phyloP scores from a whole-genome alignment of 2,113 vertebrate species.

The Centrocercus urophasianus region DNA sequence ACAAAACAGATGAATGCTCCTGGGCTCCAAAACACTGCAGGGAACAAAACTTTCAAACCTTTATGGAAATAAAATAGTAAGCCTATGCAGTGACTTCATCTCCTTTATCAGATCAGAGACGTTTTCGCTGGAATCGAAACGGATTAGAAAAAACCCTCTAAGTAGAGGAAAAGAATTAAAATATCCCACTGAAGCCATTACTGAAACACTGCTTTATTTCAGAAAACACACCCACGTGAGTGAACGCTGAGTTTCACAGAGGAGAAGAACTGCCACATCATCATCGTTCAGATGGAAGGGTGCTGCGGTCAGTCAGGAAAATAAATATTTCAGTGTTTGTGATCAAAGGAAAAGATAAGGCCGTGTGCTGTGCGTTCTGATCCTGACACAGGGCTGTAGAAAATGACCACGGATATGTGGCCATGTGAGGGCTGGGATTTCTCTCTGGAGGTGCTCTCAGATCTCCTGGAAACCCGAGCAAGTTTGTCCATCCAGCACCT shows the following conservation, averaged over 20 bases:
- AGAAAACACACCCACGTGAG: neutral
- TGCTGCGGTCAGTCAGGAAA: neutral
- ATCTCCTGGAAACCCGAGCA: neutral
- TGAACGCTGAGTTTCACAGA: constrained; percentile 3
- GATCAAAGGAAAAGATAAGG: neutral
- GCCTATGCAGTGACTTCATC: constrained; percentile 71
- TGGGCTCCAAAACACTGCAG: constrained; percentile 56
- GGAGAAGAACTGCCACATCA: neutral
- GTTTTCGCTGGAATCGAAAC: constrained; percentile 56
- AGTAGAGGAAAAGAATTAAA: constrained; percentile 36
- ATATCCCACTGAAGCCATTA: constrained; percentile 25
- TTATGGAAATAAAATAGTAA: constrained; percentile 48
- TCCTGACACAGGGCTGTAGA: neutral
- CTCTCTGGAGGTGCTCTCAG: constrained; percentile 14
- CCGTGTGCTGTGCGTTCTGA: neutral
- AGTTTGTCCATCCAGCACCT: neutral
- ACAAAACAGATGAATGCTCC: constrained; percentile 45
- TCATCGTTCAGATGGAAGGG: neutral
- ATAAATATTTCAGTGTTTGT: neutral
- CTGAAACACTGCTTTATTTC: neutral
- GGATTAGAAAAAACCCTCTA: neutral
- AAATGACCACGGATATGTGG: neutral
- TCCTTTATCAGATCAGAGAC: constrained; percentile 74
- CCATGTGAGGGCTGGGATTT: constrained; percentile 21
- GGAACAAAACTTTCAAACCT: constrained; percentile 58